Percentiles rank a stretch among this genome's conserved stretches.
Evolutionary conservation across 2,888 invertebrate species (phyloP).

Genomic region (Apodemia duryi): DNA sequence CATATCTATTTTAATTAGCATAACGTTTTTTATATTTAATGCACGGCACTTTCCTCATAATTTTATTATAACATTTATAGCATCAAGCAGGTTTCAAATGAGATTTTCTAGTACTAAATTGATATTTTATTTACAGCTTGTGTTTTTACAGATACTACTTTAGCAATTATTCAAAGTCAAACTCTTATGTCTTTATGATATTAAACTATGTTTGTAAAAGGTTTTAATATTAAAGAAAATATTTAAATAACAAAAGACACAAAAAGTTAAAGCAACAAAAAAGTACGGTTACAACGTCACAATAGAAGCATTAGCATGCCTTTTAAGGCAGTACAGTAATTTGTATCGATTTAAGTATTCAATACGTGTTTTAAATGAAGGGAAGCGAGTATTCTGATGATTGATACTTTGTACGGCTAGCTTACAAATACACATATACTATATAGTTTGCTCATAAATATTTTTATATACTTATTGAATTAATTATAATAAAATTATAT

Average conservation of each 20-base stretch:
- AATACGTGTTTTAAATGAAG: constrained; percentile 46
- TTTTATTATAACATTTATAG: constrained; percentile 19
- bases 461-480: constrained; percentile 11
- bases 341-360: constrained; percentile 41
- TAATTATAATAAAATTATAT: background rate
- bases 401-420: constrained; percentile 34
- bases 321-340: constrained; percentile 61
- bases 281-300: constrained; percentile 49
- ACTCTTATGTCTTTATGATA: constrained; percentile 73
- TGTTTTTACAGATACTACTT: constrained; percentile 51
- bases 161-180: constrained; percentile 74
- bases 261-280: constrained; percentile 60
- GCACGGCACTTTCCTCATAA: constrained; percentile 33
- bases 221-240: constrained; percentile 47
- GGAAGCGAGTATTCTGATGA: constrained; percentile 52
- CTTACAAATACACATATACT: constrained; percentile 33
- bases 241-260: constrained; percentile 57
- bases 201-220: constrained; percentile 54
- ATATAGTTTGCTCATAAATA: constrained; percentile 27
- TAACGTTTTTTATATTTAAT: background rate
- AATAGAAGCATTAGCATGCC: constrained; percentile 73
- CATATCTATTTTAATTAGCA: constrained; percentile 18
- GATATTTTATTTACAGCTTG: constrained; percentile 42
- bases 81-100: constrained; percentile 33
- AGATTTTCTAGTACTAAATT: constrained; percentile 23